These are phyloP conservation scores for Mellilla xanthometata DNA, from an alignment of 2,888 invertebrate genomes.

Conservation along the genomic window DNA sequence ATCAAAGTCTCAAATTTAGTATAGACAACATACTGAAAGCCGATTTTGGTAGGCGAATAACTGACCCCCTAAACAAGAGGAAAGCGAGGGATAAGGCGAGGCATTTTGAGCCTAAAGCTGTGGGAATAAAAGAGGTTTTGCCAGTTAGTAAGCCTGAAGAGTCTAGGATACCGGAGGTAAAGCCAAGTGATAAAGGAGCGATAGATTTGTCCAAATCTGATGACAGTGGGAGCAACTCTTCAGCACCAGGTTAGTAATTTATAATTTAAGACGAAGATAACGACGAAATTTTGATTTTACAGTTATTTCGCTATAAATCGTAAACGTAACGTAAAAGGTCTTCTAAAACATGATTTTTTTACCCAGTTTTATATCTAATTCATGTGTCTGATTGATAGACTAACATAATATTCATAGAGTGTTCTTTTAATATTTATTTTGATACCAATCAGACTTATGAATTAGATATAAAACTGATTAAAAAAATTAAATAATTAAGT, in stretches of 20 bases:
- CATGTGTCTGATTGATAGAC: too few relatives aligned
- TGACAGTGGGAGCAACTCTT: slow-evolving; percentile 69
- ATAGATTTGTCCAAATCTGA: slow-evolving; percentile 73
- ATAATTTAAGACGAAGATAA: too few relatives aligned
- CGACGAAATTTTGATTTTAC: too few relatives aligned
- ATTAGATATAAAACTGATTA: too few relatives aligned
- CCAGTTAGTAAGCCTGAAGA: slow-evolving; percentile 56
- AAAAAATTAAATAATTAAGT: too few relatives aligned
- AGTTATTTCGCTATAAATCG: too few relatives aligned
- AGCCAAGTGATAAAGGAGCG: slow-evolving; percentile 65
- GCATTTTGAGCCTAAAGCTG: slow-evolving; percentile 52
- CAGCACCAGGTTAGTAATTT: slow-evolving; percentile 72
- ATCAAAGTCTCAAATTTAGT: slow-evolving; percentile 89
- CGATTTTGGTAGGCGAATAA: slow-evolving; percentile 89
- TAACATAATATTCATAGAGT: too few relatives aligned
- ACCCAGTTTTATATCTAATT: too few relatives aligned
- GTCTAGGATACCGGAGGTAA: slow-evolving; percentile 66
- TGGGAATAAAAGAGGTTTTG: slow-evolving; percentile 53
- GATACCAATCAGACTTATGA: too few relatives aligned
- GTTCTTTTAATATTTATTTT: too few relatives aligned
- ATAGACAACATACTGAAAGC: slow-evolving; percentile 94
- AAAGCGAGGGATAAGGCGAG: slow-evolving; percentile 63
- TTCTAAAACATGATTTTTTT: too few relatives aligned
- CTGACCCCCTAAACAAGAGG: slow-evolving; percentile 85
- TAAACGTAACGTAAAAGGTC: too few relatives aligned